Conservation (phyloP, 35 echinoderm and acorn worm species). For the Diadema setosum region DNA sequence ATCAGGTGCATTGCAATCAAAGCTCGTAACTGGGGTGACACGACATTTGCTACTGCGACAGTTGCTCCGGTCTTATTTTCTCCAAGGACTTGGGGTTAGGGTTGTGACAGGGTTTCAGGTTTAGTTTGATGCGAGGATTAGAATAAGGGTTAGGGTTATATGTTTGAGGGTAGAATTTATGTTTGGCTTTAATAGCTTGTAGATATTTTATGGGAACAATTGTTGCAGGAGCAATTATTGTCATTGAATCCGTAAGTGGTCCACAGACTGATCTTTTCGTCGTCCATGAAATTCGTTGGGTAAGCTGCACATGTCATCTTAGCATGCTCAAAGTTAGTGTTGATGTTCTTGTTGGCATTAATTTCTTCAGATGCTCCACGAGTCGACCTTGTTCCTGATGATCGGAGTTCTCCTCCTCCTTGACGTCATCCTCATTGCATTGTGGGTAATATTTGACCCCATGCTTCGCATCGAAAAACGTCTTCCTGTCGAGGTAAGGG, state of each 20-base stretch:
- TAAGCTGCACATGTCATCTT: no score
- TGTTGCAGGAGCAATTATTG: not conserved
- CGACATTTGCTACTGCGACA: no score
- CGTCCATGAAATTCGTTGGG: no score
- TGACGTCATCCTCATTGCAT: conserved; percentile 71
- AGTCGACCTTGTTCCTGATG: conserved; percentile 94
- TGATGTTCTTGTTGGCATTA: not conserved
- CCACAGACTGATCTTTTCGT: no score
- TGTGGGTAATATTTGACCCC: conserved; percentile 90
- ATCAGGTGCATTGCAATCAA: no score
- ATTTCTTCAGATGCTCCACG: conserved; percentile 83
- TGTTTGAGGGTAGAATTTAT: no score
- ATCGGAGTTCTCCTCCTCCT: conserved; percentile 78
- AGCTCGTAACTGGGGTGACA: no score
- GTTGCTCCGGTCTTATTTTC: no score
- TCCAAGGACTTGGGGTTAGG: not conserved
- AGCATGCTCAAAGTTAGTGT: not conserved
- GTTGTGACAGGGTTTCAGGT: not conserved
- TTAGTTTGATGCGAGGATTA: not conserved
- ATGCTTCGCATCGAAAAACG: conserved; percentile 69
- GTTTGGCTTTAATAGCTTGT: no score
- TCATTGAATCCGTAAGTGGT: no score
- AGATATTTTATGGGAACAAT: not conserved
- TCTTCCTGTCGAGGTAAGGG: conserved; percentile 37
- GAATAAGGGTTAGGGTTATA: not conserved